Base-by-base conservation (phyloP, 2,888 invertebrate species). In the Plusia festucae region DNA sequence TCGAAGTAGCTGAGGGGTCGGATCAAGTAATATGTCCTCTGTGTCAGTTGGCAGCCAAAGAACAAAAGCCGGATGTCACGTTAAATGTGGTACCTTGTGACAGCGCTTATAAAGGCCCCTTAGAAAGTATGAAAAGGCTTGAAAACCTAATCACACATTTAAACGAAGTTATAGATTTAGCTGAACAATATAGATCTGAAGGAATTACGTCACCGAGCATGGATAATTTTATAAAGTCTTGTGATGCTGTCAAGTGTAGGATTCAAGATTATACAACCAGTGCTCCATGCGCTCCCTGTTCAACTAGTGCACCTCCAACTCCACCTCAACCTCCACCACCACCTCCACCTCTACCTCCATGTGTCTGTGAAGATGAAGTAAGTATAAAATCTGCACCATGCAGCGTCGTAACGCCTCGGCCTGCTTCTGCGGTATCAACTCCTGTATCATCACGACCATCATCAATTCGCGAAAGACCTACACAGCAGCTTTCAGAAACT, bases 221-320 rank as follows among this genome's bases (percentile, higher is more conserved):
- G 27, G 76, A 82, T 13, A 70, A 73, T n/a, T 78, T 83, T 53
- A 73, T 83, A 13, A 74, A 78, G 27, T 66, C 74, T 9, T 82
- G 82, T 57, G 70, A 34, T 15, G 69, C 72, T 62, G 70, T 81
- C 1, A 86, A 80, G 60, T 56, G 73, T 15, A 73, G 73, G 49
- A 70, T 84, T 30, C 76, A 81, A 60, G 67, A 72, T n/a, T 49
- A 65, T 16, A 20, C 44, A 8, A 3, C n/a, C 22, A 52, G 66
- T 13, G 70, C 70, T 5, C 34, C 63, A 46, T 20, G 30, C 9
- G 30, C 6, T 2, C n/a, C 22, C 0, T 5, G 20, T 51, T 11
- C 59, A 60, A 4, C 40, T 60, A 9, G 18, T 30, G 2, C 40
- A 0, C 13, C 18, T 0, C 11, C 18, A 3, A 20, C 15, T 13